Base-by-base conservation (phyloP, 1,140 invertebrate genomes). In the Drosophila arawakana region DNA sequence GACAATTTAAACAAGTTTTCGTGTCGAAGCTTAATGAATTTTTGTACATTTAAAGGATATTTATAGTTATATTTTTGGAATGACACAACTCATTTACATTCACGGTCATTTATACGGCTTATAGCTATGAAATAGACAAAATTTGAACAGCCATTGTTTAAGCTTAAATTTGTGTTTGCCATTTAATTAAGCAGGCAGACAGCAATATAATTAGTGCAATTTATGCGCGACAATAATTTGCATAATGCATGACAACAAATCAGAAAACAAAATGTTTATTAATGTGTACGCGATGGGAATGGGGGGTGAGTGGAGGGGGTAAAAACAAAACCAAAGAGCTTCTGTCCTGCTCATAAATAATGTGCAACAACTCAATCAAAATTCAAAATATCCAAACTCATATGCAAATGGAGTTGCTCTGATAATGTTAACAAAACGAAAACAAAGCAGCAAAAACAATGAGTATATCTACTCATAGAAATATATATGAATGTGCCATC, bases 331-430 rank as follows among this genome's bases (percentile, higher is more conserved):
- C 68, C 59, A 57, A 66, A 69, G 49, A 50, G 74, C 65, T 67
- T 41, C 74, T 21, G 15, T 13, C 35, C 34, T 49, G n/a, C 58
- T 55, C 76, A 82, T 82, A 65, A 85, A 84, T 84, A 76, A 85
- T 86, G 73, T 67, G 58, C 59, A 78, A 78, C 76, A 89, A 80
- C 83, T 88, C 84, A 89, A 88, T 88, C 84, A 83, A 80, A 89
- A 89, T 73, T 73, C 73, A 83, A 88, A 89, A 80, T 79, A 69
- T 66, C 78, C 50, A n/a, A 13, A 35, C 30, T 47, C 44, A 13
- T 61, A 74, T 74, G 72, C 66, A 74, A 69, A 70, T 74, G 57
- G 10, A 37, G 37, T 47, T 35, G 37, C 63, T 15, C 50, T 44
- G 30, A 8, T 18, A 30, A 57, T 25, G 30, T 54, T 54, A 67